A percentile compares a stretch with the other conserved stretches of the same genome.
phyloP scores from a whole-genome alignment of 2,888 invertebrate species.

The Rhodophaea formosa region DNA sequence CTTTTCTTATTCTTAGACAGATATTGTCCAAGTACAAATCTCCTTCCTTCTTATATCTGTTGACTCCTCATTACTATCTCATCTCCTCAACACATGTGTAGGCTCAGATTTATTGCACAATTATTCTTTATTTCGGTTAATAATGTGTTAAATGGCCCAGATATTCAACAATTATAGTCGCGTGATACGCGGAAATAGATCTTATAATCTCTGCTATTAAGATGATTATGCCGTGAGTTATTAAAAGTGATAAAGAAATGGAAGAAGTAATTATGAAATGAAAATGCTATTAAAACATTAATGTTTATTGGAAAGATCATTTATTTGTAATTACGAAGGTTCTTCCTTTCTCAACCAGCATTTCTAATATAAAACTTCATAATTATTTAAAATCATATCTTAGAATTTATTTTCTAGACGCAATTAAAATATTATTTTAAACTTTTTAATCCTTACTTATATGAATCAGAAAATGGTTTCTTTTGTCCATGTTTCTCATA shows the following conservation, averaged over 20 bases:
- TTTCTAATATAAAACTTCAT: not conserved
- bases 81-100: constrained; percentile 51
- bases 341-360: not conserved
- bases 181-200: constrained; percentile 27
- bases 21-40: too few relatives aligned
- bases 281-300: constrained; percentile 19
- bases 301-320: constrained; percentile 4
- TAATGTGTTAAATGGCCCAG: constrained; percentile 19
- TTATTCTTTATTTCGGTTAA: constrained; percentile 31
- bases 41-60: not conserved
- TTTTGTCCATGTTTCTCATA: too few relatives aligned
- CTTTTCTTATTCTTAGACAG: too few relatives aligned
- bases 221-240: not conserved
- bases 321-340: not conserved
- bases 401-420: too few relatives aligned
- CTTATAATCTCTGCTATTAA: constrained; percentile 4
- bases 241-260: not conserved
- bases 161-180: constrained; percentile 10
- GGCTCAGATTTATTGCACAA: constrained; percentile 49
- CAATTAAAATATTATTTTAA: too few relatives aligned
- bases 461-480: too few relatives aligned
- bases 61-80: constrained; percentile 41
- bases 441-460: too few relatives aligned
- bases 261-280: not conserved
- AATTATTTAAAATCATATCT: too few relatives aligned